These are phyloP conservation scores for Empis stercorea DNA, from an alignment of 2,888 invertebrate genomes.

Conservation along the genomic window DNA sequence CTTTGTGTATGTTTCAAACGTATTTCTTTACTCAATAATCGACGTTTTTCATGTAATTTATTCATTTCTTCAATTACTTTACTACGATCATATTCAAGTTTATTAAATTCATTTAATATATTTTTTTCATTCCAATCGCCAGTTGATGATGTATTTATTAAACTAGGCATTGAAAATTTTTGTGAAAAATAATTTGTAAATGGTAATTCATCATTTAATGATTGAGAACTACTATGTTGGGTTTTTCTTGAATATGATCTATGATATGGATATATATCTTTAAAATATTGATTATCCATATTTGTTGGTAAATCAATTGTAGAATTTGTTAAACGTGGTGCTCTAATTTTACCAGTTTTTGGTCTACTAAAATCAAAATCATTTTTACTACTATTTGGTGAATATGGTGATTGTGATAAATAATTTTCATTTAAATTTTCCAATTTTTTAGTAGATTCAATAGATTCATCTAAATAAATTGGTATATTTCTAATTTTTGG, in stretches of 20 bases:
- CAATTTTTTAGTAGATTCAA: no score
- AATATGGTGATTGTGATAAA: no score
- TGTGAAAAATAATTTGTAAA: constrained; percentile 7
- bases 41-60: constrained; percentile 14
- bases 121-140: constrained; percentile 12
- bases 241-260: constrained; percentile 19
- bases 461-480: neutral
- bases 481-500: constrained; percentile 1
- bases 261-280: constrained; percentile 21
- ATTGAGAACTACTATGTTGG: constrained; percentile 28
- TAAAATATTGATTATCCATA: constrained; percentile 3
- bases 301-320: constrained; percentile 25
- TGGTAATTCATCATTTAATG: constrained; percentile 25
- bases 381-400: constrained; percentile 10
- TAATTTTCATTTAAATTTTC: no score
- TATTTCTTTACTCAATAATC: neutral
- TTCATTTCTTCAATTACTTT: constrained; percentile 30
- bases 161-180: neutral
- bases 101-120: constrained; percentile 40
- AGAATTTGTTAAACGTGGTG: constrained; percentile 28
- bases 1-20: constrained; percentile 31
- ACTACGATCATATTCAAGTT: constrained; percentile 45
- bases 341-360: constrained; percentile 20
- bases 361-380: constrained; percentile 31
- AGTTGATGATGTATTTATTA: constrained; percentile 19